phyloP scores from a whole-genome alignment of 2,888 invertebrate genomes.

The Aethes cnicana region DNA sequence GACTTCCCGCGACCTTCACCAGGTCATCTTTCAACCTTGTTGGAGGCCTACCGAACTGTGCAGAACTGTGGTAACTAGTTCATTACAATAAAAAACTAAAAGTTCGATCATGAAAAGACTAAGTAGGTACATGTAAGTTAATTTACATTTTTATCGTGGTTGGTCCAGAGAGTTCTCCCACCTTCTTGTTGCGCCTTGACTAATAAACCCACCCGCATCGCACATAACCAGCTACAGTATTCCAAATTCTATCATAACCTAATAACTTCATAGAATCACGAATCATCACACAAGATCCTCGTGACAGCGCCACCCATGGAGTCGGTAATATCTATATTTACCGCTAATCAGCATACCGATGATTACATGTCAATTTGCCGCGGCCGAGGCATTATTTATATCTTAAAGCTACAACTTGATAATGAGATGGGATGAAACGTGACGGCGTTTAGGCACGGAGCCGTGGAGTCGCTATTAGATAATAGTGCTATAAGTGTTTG shows the following conservation, averaged over 20 bases:
- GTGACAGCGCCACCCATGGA: slow-evolving; percentile 44
- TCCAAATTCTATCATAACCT: not conserved
- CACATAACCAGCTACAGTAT: no score
- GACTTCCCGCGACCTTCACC: no score
- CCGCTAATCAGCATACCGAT: slow-evolving; percentile 65
- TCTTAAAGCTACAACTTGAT: slow-evolving; percentile 75
- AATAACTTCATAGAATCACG: slow-evolving; percentile 27
- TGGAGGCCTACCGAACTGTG: no score
- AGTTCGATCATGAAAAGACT: no score
- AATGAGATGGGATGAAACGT: slow-evolving; percentile 70
- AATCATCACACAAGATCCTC: slow-evolving; percentile 10
- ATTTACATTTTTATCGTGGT: no score
- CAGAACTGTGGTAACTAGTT: no score
- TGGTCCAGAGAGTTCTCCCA: no score
- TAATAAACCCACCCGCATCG: no score
- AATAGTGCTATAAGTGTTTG: not conserved
- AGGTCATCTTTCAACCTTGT: no score
- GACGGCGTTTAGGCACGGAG: slow-evolving; percentile 45
- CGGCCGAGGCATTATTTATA: slow-evolving; percentile 71
- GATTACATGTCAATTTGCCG: slow-evolving; percentile 78
- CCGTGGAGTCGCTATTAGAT: slow-evolving; percentile 39
- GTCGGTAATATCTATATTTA: slow-evolving; percentile 75
- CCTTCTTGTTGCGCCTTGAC: no score
- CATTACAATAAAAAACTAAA: no score
- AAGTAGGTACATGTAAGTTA: no score